A percentile compares a stretch with the other conserved stretches of the same genome.
phyloP scores from a whole-genome alignment of 2,888 invertebrate species.

The Lepidonotus clava region DNA sequence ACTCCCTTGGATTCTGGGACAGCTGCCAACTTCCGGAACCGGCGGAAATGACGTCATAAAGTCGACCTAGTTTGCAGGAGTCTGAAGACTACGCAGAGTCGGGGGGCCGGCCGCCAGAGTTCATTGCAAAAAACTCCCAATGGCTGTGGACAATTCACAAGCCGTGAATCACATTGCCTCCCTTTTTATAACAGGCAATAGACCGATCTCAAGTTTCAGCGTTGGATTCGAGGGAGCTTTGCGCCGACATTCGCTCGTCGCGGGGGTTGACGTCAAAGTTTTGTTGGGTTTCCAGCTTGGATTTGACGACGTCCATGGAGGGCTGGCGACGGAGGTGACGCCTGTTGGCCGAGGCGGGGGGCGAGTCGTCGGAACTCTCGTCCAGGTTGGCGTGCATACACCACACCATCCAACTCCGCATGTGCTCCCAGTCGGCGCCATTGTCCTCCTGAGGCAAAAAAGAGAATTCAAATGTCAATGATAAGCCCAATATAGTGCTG shows the following conservation, averaged over 20 bases:
- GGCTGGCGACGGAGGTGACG: constrained; percentile 46
- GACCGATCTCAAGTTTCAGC: constrained; percentile 40
- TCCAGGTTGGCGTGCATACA: constrained; percentile 60
- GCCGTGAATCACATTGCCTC: too few species aligned
- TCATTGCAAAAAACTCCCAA: too few species aligned
- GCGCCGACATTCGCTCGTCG: constrained; percentile 15
- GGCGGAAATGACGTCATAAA: not conserved
- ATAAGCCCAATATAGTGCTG: too few species aligned
- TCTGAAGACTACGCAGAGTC: too few species aligned
- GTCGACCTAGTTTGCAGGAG: not conserved
- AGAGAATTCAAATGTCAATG: too few species aligned
- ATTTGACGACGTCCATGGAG: constrained; percentile 42
- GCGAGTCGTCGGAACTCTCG: constrained; percentile 20
- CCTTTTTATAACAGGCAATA: too few species aligned
- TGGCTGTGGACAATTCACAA: too few species aligned
- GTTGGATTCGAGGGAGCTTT: constrained; percentile 55
- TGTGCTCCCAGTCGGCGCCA: constrained; percentile 59
- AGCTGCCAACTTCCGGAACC: not conserved
- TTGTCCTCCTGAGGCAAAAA: constrained; percentile 52
- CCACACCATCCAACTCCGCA: constrained; percentile 61
- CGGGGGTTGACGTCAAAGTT: constrained; percentile 28
- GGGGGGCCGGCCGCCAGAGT: too few species aligned
- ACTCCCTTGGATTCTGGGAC: too few species aligned
- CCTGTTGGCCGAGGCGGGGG: constrained; percentile 12
- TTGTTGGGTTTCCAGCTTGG: not conserved